Evolutionary conservation across 1,140 invertebrate species (phyloP), one percentile per base, ranked within the genome.

Genomic region (Eurosta solidaginis): DNA sequence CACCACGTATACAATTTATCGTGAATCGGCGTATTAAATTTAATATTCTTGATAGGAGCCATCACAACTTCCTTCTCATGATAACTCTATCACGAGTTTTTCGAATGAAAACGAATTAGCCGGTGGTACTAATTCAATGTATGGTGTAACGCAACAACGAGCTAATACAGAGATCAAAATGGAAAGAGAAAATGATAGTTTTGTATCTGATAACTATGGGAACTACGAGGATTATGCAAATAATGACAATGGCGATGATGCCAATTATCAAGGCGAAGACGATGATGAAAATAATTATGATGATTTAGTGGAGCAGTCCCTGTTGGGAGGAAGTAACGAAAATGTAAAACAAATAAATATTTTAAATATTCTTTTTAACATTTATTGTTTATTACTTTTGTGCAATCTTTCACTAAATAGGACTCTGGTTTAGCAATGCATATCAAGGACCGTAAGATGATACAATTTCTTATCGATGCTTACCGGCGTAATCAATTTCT

Each of bases 401-500:
- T n/a, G 7, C 7, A 45, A 45, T 9, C 44, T 9, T 45, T 45
- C 44, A 45, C 44, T 17, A 45, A 9, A 45, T 47, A 74, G 73
- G 84, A 84, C 49, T 78, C 81, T 2, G 85, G 82, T 77, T 74
- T 86, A 7, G 84, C 85, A 2, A 83, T 83, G 83, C 85, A 86
- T 77, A 86, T 86, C 12, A 86, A 86, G 80, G 85, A 86, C 77
- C 83, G 85, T 20, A 85, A 86, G 77, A 86, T 86, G 85, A 86
- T 86, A 49, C 81, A 85, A 81, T 86, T 86, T 74, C 82, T 86
- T 54, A 86, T 86, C 22, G 83, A 86, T 6, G 83, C 85, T 27
- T 86, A 86, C 79, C 81, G 85, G 27, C 83, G 85, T 27, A 86
- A 86, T 74, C 82, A 83, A 7, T 86, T 86, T 63, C 77, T 86